phyloP scores from a whole-genome alignment of 2,888 invertebrate species.

The Listrodromus nycthemerus region DNA sequence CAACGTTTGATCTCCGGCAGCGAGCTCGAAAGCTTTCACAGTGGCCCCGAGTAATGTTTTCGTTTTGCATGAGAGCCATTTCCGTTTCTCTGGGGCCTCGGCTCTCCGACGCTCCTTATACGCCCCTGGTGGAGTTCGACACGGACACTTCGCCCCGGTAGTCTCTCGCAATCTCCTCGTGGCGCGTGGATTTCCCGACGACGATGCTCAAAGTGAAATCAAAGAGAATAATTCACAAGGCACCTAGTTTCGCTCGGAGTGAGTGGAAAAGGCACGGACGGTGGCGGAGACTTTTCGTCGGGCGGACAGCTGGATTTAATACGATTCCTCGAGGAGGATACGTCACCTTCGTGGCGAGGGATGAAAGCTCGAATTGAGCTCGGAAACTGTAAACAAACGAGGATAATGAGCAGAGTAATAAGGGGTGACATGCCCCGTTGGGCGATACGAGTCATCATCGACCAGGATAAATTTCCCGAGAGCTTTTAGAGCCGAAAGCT shows the following conservation, averaged over 20 bases:
- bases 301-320: not conserved
- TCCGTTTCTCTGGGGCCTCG: slow-evolving; percentile 11
- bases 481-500: too few species aligned
- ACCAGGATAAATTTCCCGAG: too few species aligned
- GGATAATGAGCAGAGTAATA: too few species aligned
- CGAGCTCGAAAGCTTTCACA: slow-evolving; percentile 1
- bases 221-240: slow-evolving; percentile 64
- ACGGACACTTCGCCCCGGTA: not conserved
- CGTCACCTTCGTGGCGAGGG: not conserved
- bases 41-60: slow-evolving; percentile 5
- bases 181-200: slow-evolving; percentile 33
- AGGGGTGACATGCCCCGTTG: too few species aligned
- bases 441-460: too few species aligned
- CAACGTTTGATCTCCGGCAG: slow-evolving; percentile 33
- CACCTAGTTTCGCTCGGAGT: slow-evolving; percentile 47
- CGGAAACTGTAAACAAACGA: too few species aligned
- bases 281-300: slow-evolving; percentile 20
- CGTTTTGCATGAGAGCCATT: slow-evolving; percentile 35
- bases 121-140: slow-evolving; percentile 7
- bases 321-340: slow-evolving; percentile 1
- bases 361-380: not conserved
- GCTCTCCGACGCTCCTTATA: not conserved
- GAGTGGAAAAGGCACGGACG: not conserved
- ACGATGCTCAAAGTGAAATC: slow-evolving; percentile 44
- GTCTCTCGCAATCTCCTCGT: not conserved